phyloP scores from a whole-genome alignment of 2,888 invertebrate genomes.

The Schizotus pectinicornis region DNA sequence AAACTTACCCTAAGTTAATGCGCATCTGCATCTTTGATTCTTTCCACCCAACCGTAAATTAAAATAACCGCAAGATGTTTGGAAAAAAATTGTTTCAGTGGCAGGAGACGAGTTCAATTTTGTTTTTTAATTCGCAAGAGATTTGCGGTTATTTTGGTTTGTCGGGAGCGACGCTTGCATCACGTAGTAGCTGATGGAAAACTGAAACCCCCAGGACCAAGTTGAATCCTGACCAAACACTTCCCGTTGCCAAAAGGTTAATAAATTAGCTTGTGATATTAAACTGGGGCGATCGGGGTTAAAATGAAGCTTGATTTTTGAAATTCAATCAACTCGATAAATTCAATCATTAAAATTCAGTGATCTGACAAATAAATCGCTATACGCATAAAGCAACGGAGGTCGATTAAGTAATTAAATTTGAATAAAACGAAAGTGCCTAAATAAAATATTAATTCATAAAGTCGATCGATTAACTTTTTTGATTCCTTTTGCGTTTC shows the following conservation, averaged over 20 bases:
- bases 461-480: no score
- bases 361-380: no score
- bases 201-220: neutral
- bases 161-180: neutral
- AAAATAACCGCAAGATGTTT: neutral
- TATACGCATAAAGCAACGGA: no score
- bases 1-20: constrained; percentile 40
- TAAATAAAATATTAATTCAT: constrained; percentile 3
- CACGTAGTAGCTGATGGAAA: constrained; percentile 14
- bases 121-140: no score
- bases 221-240: constrained; percentile 1
- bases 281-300: neutral
- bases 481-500: no score
- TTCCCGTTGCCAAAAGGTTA: neutral
- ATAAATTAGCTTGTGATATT: constrained; percentile 1
- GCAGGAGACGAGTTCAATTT: no score
- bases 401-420: no score
- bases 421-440: constrained; percentile 18
- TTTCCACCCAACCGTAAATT: constrained; percentile 26
- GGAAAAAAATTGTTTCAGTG: no score
- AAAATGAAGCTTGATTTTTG: no score
- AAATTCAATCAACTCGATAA: no score
- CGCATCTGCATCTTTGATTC: constrained; percentile 39
- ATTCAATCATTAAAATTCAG: no score
- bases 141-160: neutral